Evolutionary conservation across 2,113 vertebrate genomes (phyloP), one percentile per base, ranked within the genome.

Genomic region (Hassar affinis): DNA sequence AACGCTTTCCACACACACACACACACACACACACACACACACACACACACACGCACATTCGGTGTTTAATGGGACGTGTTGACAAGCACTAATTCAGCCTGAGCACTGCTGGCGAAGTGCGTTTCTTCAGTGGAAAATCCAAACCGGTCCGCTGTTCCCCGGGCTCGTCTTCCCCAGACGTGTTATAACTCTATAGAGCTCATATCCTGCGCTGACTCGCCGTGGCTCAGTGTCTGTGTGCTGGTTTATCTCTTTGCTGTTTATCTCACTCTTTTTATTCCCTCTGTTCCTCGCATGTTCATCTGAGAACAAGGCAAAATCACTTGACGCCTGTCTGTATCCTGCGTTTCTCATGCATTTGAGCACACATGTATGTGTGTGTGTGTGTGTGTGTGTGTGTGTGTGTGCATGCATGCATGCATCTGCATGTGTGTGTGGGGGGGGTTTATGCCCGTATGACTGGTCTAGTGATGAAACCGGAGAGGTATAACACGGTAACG

Each of bases 51-150:
- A 88, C 18, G 22, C 35, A 45, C 5, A 30, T 6, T 30, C 1
- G 20, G 1, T 17, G 8, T 51, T 42, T 52, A 10, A 20, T 27
- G 78, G 33, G 38, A 77, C 57, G 61, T 78, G 62, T 68, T 78
- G 62, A 78, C 61, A 78, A 78, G 84, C 75, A 6, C 45, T 74
- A 45, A 47, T 86, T 84, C 89, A 88, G 87, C 85, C 80, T 54
- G 38, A 79, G 35, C 35, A 17, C 52, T 54, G 38, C 49, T 62
- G 22, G 74, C 42, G 12, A 62, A 64, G 45, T 64, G 7, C 1
- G 49, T 72, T 81, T 56, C 33, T 30, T 62, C 38, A 27, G 18
- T 68, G n/a, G 38, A 83, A 33, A 52, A 45, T 80, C 45, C 57
- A 61, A 74, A 17, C 18, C 10, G 1, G 18, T 72, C n/a, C n/a